Base-by-base conservation (phyloP, 2,797 vertebrate genomes). In the Onychomys arenicola region DNA sequence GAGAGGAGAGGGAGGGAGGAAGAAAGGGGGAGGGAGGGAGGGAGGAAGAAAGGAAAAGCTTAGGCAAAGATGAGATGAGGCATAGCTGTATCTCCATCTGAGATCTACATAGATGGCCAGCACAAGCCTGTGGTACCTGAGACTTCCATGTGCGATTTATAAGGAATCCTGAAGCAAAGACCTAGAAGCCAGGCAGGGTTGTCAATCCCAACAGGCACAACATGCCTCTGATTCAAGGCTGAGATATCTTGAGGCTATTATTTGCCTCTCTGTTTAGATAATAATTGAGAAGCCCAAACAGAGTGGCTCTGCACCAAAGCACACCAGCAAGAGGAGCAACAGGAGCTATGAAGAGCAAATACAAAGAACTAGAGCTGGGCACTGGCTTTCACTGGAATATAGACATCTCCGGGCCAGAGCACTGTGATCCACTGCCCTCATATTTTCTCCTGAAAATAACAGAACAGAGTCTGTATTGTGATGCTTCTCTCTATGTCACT, bases 361-460 rank as follows among this genome's bases (percentile, higher is more conserved):
- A 67, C 27, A 1, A 12, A 75, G 89, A 69, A 77, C 12, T 0
- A 4, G 34, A 19, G 67, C 19, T 63, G 46, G 11, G 46, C 43
- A 2, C 69, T 52, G 69, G 52, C 52, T 71, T 76, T 0, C 5
- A 6, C 52, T 16, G 63, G 43, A 83, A 97, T 78, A 89, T 14
- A 94, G 94, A 96, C 59, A 49, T 90, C 63, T 43, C 23, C 25
- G 11, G 85, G 52, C 55, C 78, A 89, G n/a, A 95, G 32, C 9
- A 2, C 59, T 92, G 17, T 87, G 83, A 92, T 83, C 88, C 25
- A 67, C 49, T 81, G 88, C 78, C 89, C 92, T 96, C 57, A 93
- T 81, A 77, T 77, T 95, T 96, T 96, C 71, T 97, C 71, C 59
- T 13, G 17, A 92, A 96, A 95, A 97, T 93, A 90, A 73, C 69